phyloP scores from a whole-genome alignment of 2,888 invertebrate species.

The Liodrosophila aerea region DNA sequence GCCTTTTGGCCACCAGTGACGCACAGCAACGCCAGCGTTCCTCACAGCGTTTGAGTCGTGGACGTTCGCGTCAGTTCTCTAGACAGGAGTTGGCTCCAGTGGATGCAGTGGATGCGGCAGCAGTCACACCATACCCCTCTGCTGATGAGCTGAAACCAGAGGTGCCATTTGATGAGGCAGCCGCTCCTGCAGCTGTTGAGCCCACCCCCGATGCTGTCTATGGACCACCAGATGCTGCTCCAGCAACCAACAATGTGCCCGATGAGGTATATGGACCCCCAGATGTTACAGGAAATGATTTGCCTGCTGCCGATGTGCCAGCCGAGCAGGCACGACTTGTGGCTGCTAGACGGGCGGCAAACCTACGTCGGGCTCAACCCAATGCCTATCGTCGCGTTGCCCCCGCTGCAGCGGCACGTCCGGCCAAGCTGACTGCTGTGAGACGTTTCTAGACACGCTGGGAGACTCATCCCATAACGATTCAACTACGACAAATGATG shows the following conservation, averaged over 20 bases:
- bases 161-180: slow-evolving; percentile 75
- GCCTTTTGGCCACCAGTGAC: slow-evolving; percentile 49
- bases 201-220: slow-evolving; percentile 76
- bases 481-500: slow-evolving; percentile 28
- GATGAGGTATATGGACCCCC: slow-evolving; percentile 77
- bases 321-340: slow-evolving; percentile 69
- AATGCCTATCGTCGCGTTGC: slow-evolving; percentile 50
- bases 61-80: slow-evolving; percentile 65
- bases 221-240: slow-evolving; percentile 69
- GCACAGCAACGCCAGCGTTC: slow-evolving; percentile 60
- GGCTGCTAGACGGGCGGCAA: slow-evolving; percentile 63
- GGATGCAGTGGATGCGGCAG: slow-evolving; percentile 53
- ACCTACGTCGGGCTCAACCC: slow-evolving; percentile 56
- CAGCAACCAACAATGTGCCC: slow-evolving; percentile 65
- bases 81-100: slow-evolving; percentile 72
- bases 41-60: slow-evolving; percentile 60
- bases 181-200: slow-evolving; percentile 50
- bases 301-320: slow-evolving; percentile 63
- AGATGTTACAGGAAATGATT: slow-evolving; percentile 60
- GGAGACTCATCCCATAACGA: slow-evolving; percentile 62
- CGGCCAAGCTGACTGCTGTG: slow-evolving; percentile 57
- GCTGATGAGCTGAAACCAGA: slow-evolving; percentile 79
- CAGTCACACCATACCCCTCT: slow-evolving; percentile 76
- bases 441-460: slow-evolving; percentile 39
- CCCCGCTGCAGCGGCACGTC: slow-evolving; percentile 48